A percentile compares a stretch with the other conserved stretches of the same genome.
phyloP scores from a whole-genome alignment of 2,888 invertebrate species.

The Mythimna lalbum region DNA sequence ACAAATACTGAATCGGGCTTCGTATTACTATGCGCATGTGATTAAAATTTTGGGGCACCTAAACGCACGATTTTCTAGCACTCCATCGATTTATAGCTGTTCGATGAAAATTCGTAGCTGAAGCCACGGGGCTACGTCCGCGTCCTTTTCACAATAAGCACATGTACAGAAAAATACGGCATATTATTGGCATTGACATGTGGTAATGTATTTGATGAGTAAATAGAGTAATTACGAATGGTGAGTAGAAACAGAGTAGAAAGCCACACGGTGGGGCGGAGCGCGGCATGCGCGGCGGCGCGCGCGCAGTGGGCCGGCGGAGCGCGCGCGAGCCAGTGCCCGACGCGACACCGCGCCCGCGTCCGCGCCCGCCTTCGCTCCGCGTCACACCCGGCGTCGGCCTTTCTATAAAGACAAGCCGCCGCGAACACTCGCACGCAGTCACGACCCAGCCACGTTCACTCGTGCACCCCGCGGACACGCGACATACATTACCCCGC shows the following conservation, averaged over 20 bases:
- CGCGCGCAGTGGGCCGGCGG: constrained; percentile 77
- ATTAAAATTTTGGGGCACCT: constrained; percentile 47
- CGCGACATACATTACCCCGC: constrained; percentile 73
- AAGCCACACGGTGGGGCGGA: constrained; percentile 72
- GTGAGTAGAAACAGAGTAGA: constrained; percentile 81
- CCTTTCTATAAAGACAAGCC: constrained; percentile 83
- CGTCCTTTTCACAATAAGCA: constrained; percentile 29
- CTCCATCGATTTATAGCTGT: constrained; percentile 1
- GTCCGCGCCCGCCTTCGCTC: constrained; percentile 69
- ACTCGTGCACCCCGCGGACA: constrained; percentile 81
- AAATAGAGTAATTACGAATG: constrained; percentile 77
- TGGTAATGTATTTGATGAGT: constrained; percentile 59
- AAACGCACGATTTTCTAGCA: constrained; percentile 42
- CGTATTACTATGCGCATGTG: constrained; percentile 22
- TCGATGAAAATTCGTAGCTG: constrained; percentile 18
- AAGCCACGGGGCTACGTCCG: background rate
- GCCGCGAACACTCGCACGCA: constrained; percentile 84
- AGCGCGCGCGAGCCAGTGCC: constrained; percentile 74
- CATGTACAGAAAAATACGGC: constrained; percentile 42
- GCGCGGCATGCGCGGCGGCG: constrained; percentile 64
- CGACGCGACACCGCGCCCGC: constrained; percentile 60
- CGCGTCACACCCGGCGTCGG: constrained; percentile 67
- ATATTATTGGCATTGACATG: constrained; percentile 58
- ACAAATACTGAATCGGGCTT: constrained; percentile 12
- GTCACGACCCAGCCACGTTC: constrained; percentile 85